Conservation (phyloP, 1,140 invertebrate genomes). For the roundworm (Caenorhabditis elegans) region WBcel235 BX284606.5:15606501-15607000, state of each 20-base stretch:
- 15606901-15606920: neutral
- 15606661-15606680: too few species aligned
- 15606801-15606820: neutral
- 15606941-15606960: neutral
- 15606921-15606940: neutral
- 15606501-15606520: slow-evolving; percentile 95
- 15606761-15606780: neutral
- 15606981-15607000: neutral
- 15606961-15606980: slow-evolving; percentile 5
- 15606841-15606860: neutral
- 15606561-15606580: slow-evolving; percentile 97
- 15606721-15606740: neutral
- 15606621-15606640: neutral
- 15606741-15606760: slow-evolving; percentile 25
- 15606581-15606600: slow-evolving; percentile 99
- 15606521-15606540: slow-evolving; percentile 97
- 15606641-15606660: too few species aligned
- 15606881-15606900: neutral
- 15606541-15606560: slow-evolving; percentile 79
- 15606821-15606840: neutral
- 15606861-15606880: neutral
- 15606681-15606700: neutral
- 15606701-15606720: neutral
- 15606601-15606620: slow-evolving; percentile 72
- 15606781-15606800: neutral